Percentiles rank a stretch among this genome's conserved stretches.
These are phyloP conservation scores for Phaetusa simplex DNA, from an alignment of 2,113 vertebrate genomes.

Conservation along the genomic window DNA sequence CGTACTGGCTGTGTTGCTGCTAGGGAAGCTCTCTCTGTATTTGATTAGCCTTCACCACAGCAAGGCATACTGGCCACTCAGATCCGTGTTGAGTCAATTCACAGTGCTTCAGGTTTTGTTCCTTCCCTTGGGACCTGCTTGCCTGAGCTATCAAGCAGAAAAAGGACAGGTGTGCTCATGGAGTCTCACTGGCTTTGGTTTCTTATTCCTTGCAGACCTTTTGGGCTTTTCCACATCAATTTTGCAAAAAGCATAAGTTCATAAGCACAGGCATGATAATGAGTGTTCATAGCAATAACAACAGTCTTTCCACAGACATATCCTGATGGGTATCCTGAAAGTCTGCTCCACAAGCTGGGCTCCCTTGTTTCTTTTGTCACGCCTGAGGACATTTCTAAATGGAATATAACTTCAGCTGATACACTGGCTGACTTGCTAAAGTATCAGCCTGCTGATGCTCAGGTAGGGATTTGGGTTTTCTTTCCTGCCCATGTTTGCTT, in stretches of 20 bases:
- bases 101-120: neutral
- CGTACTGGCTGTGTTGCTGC: neutral
- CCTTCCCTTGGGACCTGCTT: neutral
- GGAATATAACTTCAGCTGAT: slow-evolving; percentile 60
- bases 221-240: neutral
- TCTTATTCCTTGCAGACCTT: neutral
- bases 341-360: neutral
- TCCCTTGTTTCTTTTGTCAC: neutral
- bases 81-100: neutral
- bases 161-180: neutral
- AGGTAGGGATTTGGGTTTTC: neutral
- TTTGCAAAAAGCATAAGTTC: neutral
- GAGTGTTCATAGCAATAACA: neutral
- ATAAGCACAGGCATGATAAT: neutral
- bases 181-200: neutral
- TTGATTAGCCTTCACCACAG: neutral
- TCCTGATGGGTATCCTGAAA: slow-evolving; percentile 66
- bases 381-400: slow-evolving; percentile 18
- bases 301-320: slow-evolving; percentile 14
- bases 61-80: too few relatives aligned
- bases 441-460: accelerated
- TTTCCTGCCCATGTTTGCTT: neutral
- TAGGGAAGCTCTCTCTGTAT: neutral
- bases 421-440: slow-evolving; percentile 17
- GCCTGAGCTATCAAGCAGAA: neutral